Percentiles rank a stretch among this genome's conserved stretches.
Conservation (phyloP, 2,888 invertebrate species). For the Choreutis nemorana region DNA sequence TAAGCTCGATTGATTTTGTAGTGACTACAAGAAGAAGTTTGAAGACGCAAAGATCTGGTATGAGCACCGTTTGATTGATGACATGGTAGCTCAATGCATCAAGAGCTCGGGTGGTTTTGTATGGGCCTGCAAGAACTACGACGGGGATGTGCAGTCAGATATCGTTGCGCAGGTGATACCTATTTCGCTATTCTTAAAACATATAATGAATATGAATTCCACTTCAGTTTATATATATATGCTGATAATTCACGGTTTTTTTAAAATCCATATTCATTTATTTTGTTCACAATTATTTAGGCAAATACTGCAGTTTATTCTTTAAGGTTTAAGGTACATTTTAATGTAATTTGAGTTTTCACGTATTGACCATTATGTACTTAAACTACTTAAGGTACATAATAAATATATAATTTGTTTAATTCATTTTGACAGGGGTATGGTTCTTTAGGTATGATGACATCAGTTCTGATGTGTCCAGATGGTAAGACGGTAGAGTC, state of each 20-base stretch:
- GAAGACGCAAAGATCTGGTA: slow-evolving; percentile 86
- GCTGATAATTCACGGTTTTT: too few relatives aligned
- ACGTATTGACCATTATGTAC: too few relatives aligned
- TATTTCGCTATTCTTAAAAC: too few relatives aligned
- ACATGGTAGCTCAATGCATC: slow-evolving; percentile 88
- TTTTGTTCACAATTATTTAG: too few relatives aligned
- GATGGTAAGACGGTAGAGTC: slow-evolving; percentile 86
- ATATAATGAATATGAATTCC: too few relatives aligned
- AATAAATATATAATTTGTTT: slow-evolving; percentile 1
- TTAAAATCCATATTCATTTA: too few relatives aligned
- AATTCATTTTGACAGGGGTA: slow-evolving; percentile 70
- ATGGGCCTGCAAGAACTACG: slow-evolving; percentile 94
- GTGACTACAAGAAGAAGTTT: slow-evolving; percentile 77
- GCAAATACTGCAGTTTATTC: too few relatives aligned
- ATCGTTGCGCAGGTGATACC: slow-evolving; percentile 74
- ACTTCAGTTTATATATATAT: too few relatives aligned
- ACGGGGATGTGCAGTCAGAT: slow-evolving; percentile 92
- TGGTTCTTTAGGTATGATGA: slow-evolving; percentile 91
- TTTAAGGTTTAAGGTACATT: too few relatives aligned
- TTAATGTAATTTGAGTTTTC: too few relatives aligned
- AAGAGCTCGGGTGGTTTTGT: slow-evolving; percentile 88
- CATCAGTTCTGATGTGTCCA: slow-evolving; percentile 88
- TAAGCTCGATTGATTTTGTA: slow-evolving; percentile 22
- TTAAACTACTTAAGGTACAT: too few relatives aligned
- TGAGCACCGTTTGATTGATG: slow-evolving; percentile 90